Conservation (phyloP, 2,113 vertebrate species). For the Lates calcarifer region DNA sequence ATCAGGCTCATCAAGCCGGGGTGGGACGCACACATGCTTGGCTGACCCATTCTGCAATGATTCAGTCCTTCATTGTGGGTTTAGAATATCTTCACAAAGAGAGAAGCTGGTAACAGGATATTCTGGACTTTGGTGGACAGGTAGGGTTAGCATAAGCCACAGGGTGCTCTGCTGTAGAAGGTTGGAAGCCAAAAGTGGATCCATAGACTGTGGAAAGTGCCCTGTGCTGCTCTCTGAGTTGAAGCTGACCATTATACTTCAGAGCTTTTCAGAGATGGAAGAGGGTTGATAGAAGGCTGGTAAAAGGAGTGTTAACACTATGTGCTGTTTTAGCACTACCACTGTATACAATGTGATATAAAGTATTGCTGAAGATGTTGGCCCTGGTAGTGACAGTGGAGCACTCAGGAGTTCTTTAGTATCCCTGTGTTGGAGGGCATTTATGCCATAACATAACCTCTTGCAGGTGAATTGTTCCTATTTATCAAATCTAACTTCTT, state of each 20-base stretch:
- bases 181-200: neutral
- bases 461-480: neutral
- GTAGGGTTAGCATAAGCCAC: neutral
- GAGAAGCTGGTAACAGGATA: neutral
- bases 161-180: neutral
- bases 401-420: neutral
- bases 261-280: neutral
- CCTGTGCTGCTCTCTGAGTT: neutral
- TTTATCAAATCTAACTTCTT: neutral
- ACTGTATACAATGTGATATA: no score
- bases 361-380: neutral
- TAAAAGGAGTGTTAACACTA: neutral
- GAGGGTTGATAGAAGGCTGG: neutral
- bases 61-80: neutral
- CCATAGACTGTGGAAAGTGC: neutral
- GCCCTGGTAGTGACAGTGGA: neutral
- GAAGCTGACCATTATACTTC: neutral
- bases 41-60: neutral
- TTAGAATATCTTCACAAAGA: neutral
- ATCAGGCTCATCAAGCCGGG: conserved; percentile 2
- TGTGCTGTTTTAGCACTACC: neutral
- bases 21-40: neutral
- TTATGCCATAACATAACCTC: neutral
- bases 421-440: neutral
- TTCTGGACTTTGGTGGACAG: neutral